Evolutionary conservation across 2,888 invertebrate species (phyloP).

Genomic region (Apodemia zela): DNA sequence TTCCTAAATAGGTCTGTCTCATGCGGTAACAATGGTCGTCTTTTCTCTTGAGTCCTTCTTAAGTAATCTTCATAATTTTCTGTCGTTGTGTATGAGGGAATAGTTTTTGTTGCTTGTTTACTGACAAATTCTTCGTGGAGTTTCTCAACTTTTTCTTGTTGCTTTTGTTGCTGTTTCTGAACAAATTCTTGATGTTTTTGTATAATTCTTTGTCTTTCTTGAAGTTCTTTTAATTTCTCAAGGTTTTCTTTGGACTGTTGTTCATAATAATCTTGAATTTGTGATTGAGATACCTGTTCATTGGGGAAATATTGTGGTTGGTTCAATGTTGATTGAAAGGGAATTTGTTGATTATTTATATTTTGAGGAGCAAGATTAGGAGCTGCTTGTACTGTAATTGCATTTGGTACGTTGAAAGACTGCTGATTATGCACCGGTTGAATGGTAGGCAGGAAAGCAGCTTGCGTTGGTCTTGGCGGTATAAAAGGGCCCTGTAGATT

Average conservation of each 20-base stretch:
- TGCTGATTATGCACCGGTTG: conserved; percentile 51
- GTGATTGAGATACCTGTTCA: conserved; percentile 72
- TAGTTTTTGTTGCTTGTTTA: conserved; percentile 84
- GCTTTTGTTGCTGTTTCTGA: conserved; percentile 89
- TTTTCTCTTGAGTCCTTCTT: conserved; percentile 58
- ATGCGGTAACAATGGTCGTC: conserved; percentile 81
- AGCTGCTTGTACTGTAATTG: conserved; percentile 69
- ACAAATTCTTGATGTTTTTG: conserved; percentile 88
- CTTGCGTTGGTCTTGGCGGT: conserved; percentile 62
- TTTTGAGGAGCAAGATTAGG: conserved; percentile 68
- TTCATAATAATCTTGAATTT: conserved; percentile 79
- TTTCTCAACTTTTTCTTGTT: conserved; percentile 87
- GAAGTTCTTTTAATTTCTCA: conserved; percentile 83
- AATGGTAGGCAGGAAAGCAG: conserved; percentile 63
- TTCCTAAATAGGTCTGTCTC: conserved; percentile 83
- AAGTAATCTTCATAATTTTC: conserved; percentile 67
- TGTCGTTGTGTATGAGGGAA: conserved; percentile 73
- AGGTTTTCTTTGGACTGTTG: conserved; percentile 82
- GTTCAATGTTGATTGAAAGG: conserved; percentile 53
- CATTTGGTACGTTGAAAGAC: conserved; percentile 58
- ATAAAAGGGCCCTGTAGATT: conserved; percentile 46
- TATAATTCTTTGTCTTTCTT: conserved; percentile 86
- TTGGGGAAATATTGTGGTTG: conserved; percentile 69
- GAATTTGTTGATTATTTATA: conserved; percentile 56
- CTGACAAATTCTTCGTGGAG: conserved; percentile 85